Percentiles rank a stretch among this genome's conserved stretches.
phyloP scores from a whole-genome alignment of 2,113 vertebrate genomes.

The Microcebus lehilahytsara region DNA sequence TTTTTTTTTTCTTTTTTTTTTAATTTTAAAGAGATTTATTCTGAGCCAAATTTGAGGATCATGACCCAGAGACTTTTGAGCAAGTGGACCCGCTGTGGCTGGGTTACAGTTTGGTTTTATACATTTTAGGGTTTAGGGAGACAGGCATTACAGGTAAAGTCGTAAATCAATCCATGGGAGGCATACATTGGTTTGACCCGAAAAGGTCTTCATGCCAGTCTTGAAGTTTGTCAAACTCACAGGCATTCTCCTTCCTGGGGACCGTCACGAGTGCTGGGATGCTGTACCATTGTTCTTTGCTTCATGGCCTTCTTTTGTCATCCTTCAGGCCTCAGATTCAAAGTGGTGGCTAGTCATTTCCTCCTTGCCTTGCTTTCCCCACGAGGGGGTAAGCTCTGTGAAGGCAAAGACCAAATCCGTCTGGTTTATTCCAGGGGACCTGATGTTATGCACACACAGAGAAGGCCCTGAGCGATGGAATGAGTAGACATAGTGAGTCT shows the following conservation, averaged over 20 bases:
- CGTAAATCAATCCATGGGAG: too few species aligned
- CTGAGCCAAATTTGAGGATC: too few species aligned
- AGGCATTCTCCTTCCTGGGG: not conserved
- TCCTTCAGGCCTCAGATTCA: not conserved
- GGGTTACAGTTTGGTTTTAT: too few species aligned
- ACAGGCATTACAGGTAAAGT: too few species aligned
- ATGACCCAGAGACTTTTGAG: too few species aligned
- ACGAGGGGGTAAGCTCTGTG: not conserved
- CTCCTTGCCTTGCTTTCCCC: not conserved
- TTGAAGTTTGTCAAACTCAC: not conserved
- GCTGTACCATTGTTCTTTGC: not conserved
- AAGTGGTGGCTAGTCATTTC: not conserved
- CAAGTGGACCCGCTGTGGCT: too few species aligned
- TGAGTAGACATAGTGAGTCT: not conserved
- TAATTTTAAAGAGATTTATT: too few species aligned
- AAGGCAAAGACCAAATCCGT: not conserved
- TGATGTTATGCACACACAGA: accelerated
- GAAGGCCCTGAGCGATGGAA: not conserved
- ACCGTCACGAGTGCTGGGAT: accelerated
- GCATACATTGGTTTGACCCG: too few species aligned
- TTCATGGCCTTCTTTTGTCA: not conserved
- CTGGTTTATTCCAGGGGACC: not conserved
- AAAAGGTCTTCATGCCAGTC: not conserved
- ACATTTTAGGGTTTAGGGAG: too few species aligned
- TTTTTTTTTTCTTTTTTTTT: too few species aligned